Percentiles rank a stretch among this genome's conserved stretches.
Conservation (phyloP, 2,113 vertebrate species). For the Pterophyllum scalare region DNA sequence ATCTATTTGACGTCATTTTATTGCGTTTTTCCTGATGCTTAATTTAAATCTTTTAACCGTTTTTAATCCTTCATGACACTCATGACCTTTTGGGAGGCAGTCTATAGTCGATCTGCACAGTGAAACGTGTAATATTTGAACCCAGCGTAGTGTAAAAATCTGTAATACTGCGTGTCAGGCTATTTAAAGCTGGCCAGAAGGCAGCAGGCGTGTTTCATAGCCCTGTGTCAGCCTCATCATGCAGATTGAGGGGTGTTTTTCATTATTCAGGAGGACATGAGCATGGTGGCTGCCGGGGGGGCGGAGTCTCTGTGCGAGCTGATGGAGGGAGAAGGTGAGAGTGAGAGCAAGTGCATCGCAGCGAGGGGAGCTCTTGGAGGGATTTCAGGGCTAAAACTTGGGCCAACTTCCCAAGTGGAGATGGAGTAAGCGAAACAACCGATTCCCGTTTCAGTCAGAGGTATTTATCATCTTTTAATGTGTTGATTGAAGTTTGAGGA, state of each 20-base stretch:
- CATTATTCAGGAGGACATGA: conserved; percentile 66
- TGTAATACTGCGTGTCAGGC: neutral
- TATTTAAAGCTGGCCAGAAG: neutral
- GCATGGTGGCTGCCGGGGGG: conserved; percentile 21
- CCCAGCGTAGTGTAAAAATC: neutral
- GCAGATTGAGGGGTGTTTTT: conserved; percentile 54
- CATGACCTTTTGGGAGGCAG: neutral
- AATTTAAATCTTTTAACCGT: neutral
- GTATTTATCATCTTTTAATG: conserved; percentile 47
- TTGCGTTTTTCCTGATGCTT: neutral
- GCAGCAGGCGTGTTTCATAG: conserved; percentile 21
- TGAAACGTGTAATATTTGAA: neutral
- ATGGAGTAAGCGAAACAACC: conserved; percentile 48
- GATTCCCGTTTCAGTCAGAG: conserved; percentile 25
- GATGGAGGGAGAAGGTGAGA: conserved; percentile 39
- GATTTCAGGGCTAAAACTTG: conserved; percentile 8
- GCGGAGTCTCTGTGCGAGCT: conserved; percentile 52
- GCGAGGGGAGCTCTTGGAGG: conserved; percentile 47
- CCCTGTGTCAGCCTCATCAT: conserved; percentile 24
- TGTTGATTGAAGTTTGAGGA: neutral
- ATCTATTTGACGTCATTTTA: neutral
- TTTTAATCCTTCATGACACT: neutral
- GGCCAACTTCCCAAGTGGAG: conserved; percentile 19
- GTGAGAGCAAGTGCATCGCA: conserved; percentile 11
- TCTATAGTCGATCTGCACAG: neutral